Conservation (phyloP, 2,797 vertebrate species). For the Anguilla anguilla region DNA sequence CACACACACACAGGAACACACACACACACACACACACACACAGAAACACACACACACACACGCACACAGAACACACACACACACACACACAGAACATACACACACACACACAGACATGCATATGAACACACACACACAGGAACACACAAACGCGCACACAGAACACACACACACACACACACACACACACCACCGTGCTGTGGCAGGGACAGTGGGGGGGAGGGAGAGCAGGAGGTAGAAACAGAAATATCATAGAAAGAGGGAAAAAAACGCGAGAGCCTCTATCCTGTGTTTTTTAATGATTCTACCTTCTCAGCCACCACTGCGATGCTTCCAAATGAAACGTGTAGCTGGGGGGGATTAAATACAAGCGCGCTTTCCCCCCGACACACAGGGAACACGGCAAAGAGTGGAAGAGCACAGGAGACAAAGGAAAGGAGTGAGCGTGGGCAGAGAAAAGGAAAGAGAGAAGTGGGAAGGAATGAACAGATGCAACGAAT, state of each 20-base stretch:
- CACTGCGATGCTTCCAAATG: not conserved
- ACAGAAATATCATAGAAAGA: not conserved
- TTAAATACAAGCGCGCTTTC: not conserved
- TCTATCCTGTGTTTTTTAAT: not conserved
- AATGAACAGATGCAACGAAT: slow-evolving; percentile 25
- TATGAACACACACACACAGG: too few species aligned
- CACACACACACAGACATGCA: slow-evolving; percentile 11
- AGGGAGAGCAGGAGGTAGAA: not conserved
- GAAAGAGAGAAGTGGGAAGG: slow-evolving; percentile 33
- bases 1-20: not conserved
- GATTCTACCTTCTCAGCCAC: not conserved
- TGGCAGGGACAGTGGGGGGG: not conserved
- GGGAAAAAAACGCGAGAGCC: not conserved
- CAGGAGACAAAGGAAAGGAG: slow-evolving; percentile 28
- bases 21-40: not conserved
- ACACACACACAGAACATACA: slow-evolving; percentile 4
- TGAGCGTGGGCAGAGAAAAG: slow-evolving; percentile 38
- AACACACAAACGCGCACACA: not conserved
- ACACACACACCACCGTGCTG: not conserved
- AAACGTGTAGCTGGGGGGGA: not conserved
- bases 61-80: slow-evolving; percentile 1
- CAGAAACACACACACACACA: not conserved
- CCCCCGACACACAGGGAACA: not conserved
- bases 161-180: not conserved
- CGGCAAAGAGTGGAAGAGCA: not conserved